Percentiles rank a stretch among this genome's conserved stretches.
These are phyloP conservation scores for Oncorhynchus gorbuscha DNA, from an alignment of 2,113 vertebrate genomes.

Conservation along the genomic window DNA sequence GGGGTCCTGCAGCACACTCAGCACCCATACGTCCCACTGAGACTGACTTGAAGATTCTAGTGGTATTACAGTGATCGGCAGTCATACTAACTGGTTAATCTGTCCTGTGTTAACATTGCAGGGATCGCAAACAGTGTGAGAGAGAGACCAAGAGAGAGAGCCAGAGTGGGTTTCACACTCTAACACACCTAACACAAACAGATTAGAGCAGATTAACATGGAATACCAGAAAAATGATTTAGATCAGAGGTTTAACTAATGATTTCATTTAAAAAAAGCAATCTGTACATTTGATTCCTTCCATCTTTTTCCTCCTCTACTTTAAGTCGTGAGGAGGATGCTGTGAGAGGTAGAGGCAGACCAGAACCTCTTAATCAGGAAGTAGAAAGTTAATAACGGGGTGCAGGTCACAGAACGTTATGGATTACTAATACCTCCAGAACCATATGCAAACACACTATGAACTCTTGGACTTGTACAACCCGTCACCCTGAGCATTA, in stretches of 20 bases:
- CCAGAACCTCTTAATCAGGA: conserved; percentile 27
- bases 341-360: conserved; percentile 18
- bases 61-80: not conserved
- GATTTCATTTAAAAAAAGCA: conserved; percentile 63
- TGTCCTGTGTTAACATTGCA: conserved; percentile 32
- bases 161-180: conserved; percentile 42
- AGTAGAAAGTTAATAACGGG: conserved; percentile 13
- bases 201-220: conserved; percentile 62
- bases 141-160: conserved; percentile 29
- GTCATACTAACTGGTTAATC: not conserved
- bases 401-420: conserved; percentile 8
- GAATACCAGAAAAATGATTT: conserved; percentile 64
- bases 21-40: too few species aligned
- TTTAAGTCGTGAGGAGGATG: conserved; percentile 5
- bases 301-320: conserved; percentile 16
- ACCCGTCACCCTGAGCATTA: not conserved
- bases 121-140: conserved; percentile 16
- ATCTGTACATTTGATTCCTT: conserved; percentile 39
- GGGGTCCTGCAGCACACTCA: too few species aligned
- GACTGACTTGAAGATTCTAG: not conserved
- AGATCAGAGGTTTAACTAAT: conserved; percentile 47
- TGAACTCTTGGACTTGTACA: not conserved
- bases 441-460: conserved; percentile 4
- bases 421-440: conserved; percentile 1
- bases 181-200: conserved; percentile 63